These are phyloP conservation scores for Tiliqua scincoides DNA, from an alignment of 2,113 vertebrate genomes.

Conservation along the genomic window DNA sequence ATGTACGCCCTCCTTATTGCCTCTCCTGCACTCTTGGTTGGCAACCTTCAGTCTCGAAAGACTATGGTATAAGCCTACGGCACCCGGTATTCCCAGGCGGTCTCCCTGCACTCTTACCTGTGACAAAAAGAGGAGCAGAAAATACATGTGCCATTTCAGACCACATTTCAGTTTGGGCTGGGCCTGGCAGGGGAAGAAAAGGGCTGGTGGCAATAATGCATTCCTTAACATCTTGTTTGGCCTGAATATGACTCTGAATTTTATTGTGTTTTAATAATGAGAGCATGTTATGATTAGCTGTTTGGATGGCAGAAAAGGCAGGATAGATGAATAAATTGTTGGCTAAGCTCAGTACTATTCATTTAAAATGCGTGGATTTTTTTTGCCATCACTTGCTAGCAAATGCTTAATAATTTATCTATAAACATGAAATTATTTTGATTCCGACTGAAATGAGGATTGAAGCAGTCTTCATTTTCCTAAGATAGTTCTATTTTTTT, in stretches of 20 bases:
- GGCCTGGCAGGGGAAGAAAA: too few relatives aligned
- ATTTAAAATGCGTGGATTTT: neutral
- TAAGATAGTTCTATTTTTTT: conserved; percentile 62
- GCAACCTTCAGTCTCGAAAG: too few relatives aligned
- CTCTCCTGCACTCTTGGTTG: too few relatives aligned
- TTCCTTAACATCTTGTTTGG: neutral
- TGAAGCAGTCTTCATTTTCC: conserved; percentile 59
- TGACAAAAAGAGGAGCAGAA: too few relatives aligned
- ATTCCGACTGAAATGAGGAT: conserved; percentile 50
- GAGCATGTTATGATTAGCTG: neutral
- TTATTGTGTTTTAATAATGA: neutral
- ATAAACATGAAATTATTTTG: conserved; percentile 58
- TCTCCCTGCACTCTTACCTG: too few relatives aligned
- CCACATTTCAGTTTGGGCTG: too few relatives aligned
- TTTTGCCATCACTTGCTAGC: neutral
- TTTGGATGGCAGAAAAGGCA: neutral
- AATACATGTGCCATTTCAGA: too few relatives aligned
- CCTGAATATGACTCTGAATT: neutral
- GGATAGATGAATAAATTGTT: neutral
- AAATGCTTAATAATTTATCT: neutral
- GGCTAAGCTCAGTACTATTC: neutral
- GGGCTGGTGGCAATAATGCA: neutral
- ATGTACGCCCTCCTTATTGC: too few relatives aligned
- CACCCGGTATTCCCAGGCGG: too few relatives aligned
- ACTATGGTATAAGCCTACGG: too few relatives aligned